A percentile compares a stretch with the other conserved stretches of the same genome.
Conservation (phyloP, 2,113 vertebrate genomes). For the Seriola aureovittata region DNA sequence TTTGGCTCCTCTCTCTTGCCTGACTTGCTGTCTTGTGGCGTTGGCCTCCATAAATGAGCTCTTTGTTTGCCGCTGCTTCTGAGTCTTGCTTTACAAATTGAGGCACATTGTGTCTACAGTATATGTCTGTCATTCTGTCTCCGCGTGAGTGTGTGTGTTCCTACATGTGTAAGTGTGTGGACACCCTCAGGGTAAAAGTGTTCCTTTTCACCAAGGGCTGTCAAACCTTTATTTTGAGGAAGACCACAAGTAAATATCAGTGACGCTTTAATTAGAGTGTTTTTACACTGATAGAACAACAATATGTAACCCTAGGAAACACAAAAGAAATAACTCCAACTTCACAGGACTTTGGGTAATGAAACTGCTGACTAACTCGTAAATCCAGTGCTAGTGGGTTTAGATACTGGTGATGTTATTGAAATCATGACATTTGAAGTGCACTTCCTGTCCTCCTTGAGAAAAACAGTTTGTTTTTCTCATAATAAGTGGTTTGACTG, state of each 20-base stretch:
- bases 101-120: slow-evolving; percentile 71
- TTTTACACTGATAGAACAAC: slow-evolving; percentile 38
- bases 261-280: slow-evolving; percentile 52
- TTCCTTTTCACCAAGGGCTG: slow-evolving; percentile 55
- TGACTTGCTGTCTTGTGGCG: slow-evolving; percentile 77
- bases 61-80: slow-evolving; percentile 82
- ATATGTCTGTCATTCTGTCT: slow-evolving; percentile 67
- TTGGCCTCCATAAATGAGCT: slow-evolving; percentile 80
- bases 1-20: slow-evolving; percentile 77
- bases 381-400: slow-evolving; percentile 11
- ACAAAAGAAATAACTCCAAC: slow-evolving; percentile 7
- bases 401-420: background rate
- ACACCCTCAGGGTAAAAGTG: slow-evolving; percentile 55
- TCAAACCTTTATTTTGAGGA: slow-evolving; percentile 59
- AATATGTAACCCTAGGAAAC: slow-evolving; percentile 35
- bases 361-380: slow-evolving; percentile 11
- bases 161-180: slow-evolving; percentile 39
- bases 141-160: slow-evolving; percentile 19
- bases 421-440: background rate
- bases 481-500: background rate
- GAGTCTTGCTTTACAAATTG: slow-evolving; percentile 86
- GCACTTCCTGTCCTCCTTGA: background rate
- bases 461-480: background rate
- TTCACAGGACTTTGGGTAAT: slow-evolving; percentile 9
- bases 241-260: slow-evolving; percentile 48